Base-by-base conservation (phyloP, 2,113 vertebrate species). In the Scalopus aquaticus region DNA sequence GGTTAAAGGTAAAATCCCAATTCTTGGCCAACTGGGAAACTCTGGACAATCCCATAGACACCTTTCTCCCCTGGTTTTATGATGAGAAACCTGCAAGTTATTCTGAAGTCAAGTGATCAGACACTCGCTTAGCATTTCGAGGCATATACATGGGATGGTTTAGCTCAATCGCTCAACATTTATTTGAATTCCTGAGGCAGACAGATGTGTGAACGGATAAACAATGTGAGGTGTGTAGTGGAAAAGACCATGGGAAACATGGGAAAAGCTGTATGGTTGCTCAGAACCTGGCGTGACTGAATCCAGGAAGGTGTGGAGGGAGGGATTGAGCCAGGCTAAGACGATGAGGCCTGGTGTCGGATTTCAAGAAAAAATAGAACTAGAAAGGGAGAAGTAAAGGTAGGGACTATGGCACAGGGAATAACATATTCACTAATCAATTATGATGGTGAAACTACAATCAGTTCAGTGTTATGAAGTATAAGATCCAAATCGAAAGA, bases 1-100 rank as follows among this genome's bases (percentile, higher is more conserved):
- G n/a, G 93, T 73, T 85, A 94, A 60, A 96, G 94, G 84, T 94
- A 67, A 94, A 69, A 70, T 81, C 39, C n/a, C 26, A 78, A n/a
- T 42, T 90, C 83, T 70, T 56, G 56, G 26, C 76, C 39, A 44
- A 1, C 0, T 82, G 49, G 65, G 62, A 35, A 65, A 60, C 10
- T 44, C 78, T 12, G n/a, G 58, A 62, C 1, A 49, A 92, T 35
- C 42, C 42, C n/a, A 16, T 1, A 39, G 11, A 72, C 39, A 69
- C 11, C 17, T 20, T 78, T 73, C 20, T 74, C 17, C 9, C 56
- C 70, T 42, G n/a, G 10, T n/a, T 82, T 86, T 58, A 56, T 37
- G 65, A 70, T 26, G 2, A 11, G 20, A 56, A 82, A 42, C 32
- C 11, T 4, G 81, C 0, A 79, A 67, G 69, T 80, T 78, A 56